Percentiles rank a stretch among this genome's conserved stretches.
Evolutionary conservation across 2,113 vertebrate genomes (phyloP).

Genomic region (Psophia crepitans): DNA sequence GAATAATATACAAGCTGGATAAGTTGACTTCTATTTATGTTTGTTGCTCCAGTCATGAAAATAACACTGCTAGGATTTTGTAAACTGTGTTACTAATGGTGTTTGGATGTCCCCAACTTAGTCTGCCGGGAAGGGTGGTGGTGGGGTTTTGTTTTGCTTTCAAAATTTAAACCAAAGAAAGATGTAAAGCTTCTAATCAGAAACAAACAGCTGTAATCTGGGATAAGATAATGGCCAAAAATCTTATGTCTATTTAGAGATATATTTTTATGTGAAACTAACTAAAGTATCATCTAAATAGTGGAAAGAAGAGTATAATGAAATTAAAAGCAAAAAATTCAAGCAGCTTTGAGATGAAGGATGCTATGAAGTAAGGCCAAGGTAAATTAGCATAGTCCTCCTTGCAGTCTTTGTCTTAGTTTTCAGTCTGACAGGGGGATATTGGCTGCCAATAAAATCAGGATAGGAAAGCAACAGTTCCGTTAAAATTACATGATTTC

Average conservation of each 20-base stretch:
- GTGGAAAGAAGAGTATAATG: not conserved
- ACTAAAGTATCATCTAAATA: not conserved
- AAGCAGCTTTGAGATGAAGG: not conserved
- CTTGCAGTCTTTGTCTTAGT: not conserved
- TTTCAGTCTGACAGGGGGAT: not conserved
- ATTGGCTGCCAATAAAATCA: not conserved
- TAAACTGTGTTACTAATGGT: not conserved
- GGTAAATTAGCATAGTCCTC: not conserved
- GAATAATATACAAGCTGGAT: not conserved
- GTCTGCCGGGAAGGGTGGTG: not conserved
- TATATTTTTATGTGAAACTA: not conserved
- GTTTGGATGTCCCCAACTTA: not conserved
- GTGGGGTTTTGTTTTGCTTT: not conserved
- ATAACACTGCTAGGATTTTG: not conserved
- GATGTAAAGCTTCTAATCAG: not conserved
- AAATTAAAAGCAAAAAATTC: not conserved
- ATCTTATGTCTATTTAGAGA: not conserved
- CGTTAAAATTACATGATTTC: not conserved
- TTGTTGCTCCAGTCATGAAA: not conserved
- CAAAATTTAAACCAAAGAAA: not conserved
- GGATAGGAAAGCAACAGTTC: not conserved
- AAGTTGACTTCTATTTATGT: not conserved
- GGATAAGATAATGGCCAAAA: not conserved
- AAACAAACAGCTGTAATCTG: not conserved
- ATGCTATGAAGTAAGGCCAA: not conserved